Evolutionary conservation across 2,888 invertebrate species (phyloP), one percentile per base, ranked within the genome.

Genomic region (Antitype chi): DNA sequence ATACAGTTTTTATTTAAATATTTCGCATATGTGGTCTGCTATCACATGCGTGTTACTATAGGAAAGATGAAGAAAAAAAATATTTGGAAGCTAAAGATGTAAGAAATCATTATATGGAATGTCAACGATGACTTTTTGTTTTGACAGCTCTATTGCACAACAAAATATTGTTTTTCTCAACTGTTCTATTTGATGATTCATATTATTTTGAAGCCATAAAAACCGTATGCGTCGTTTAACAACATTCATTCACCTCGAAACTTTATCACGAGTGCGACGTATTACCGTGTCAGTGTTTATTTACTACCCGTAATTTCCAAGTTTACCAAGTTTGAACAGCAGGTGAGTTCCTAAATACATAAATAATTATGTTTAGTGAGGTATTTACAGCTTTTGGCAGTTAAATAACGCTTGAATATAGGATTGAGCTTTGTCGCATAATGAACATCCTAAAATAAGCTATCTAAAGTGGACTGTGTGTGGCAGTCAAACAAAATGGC

Each of bases 151-250:
- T 69, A 88, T 94, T 94, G 93, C 94, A 93, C 94, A 92, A 94
- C 91, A 89, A 87, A 89, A 78, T 86, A 81, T 78, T 89, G 85
- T 88, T 86, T 89, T 93, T 92, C 93, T 91, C 86, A 89, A 91
- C 89, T 87, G 84, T 90, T 92, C 92, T 77, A 90, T 88, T 84
- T 75, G 93, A 90, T 94, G 94, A 94, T 87, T 94, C 94, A 94
- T 92, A 90, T 76, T 90, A 87, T 88, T 89, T 89, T 88, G 86
- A 87, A 88, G 79, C 81, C 81, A 86, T 92, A 88, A 88, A 94
- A 80, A 90, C 76, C 73, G 81, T 77, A 78, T 84, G 85, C 86
- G 81, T 76, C 78, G 84, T 84, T 70, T 47, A 47, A 74, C 87
- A 89, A 87, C 90, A 93, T 90, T 92, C 90, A 93, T 90, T 92